A percentile compares a stretch with the other conserved stretches of the same genome.
Conservation (phyloP, 92 coral and sea anemone genomes). For the Pocillopora grandis region DNA sequence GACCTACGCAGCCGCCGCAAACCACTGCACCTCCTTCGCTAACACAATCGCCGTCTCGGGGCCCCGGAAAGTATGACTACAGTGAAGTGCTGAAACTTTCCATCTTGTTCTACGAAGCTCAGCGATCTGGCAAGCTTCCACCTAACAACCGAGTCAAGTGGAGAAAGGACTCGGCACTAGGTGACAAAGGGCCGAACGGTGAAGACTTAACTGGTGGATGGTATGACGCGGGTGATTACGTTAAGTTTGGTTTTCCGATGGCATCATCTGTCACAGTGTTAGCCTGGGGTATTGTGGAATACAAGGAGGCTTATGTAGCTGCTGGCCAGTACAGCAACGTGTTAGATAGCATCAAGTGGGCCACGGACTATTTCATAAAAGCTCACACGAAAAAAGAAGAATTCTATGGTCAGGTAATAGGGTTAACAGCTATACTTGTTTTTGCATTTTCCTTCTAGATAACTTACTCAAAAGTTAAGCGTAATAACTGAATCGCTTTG, state of each 20-base stretch:
- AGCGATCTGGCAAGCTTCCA: conserved; percentile 92
- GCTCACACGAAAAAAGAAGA: conserved; percentile 80
- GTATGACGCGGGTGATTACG: conserved; percentile 96
- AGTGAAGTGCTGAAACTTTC: conserved; percentile 75
- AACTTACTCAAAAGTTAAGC: too few relatives aligned
- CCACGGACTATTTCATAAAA: conserved; percentile 89
- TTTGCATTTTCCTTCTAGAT: neutral
- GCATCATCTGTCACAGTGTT: conserved; percentile 82
- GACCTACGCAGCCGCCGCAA: neutral
- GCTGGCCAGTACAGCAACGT: conserved; percentile 73
- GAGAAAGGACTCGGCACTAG: conserved; percentile 89
- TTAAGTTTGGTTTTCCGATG: conserved; percentile 97
- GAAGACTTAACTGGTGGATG: conserved; percentile 93
- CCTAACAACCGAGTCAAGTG: conserved; percentile 78
- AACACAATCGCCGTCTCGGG: neutral
- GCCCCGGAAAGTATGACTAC: conserved; percentile 52
- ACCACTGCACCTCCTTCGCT: neutral
- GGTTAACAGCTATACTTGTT: neutral
- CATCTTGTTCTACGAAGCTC: conserved; percentile 93
- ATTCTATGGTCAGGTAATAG: conserved; percentile 83
- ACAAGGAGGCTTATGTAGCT: conserved; percentile 66
- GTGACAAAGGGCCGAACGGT: conserved; percentile 65
- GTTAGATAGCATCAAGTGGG: conserved; percentile 87
- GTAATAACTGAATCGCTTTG: too few relatives aligned
- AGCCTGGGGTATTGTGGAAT: conserved; percentile 91